Evolutionary conservation across 2,888 invertebrate genomes (phyloP), one percentile per base, ranked within the genome.

Genomic region (Lepidochrysops patricia): DNA sequence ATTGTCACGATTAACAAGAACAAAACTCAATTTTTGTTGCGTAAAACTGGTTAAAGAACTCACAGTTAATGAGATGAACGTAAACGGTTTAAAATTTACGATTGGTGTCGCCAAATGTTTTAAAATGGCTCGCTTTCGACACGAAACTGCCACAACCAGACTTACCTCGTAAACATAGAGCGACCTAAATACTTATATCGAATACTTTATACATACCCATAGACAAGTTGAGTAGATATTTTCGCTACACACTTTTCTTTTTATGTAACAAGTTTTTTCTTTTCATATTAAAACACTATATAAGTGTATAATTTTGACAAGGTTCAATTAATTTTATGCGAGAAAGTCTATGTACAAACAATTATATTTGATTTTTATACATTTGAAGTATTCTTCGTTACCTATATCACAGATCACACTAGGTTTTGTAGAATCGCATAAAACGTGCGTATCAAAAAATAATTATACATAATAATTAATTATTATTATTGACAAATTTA

Each of bases 41-140:
- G 69, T 67, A 62, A 60, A 61, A 64, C 15, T 52, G 32, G 32
- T 32, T 29, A 54, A 32, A 25, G 70, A 82, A 70, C 84, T 82
- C 75, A 77, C 72, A 64, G 70, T 76, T 82, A 82, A 82, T 77
- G 81, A 78, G 76, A 68, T 72, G 72, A 74, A 72, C 75, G 75
- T 72, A 76, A 74, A 74, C 74, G 73, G 74, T 75, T 70, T 62
- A 63, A 68, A 67, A 79, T 84, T 84, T 82, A 83, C 74, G 83
- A 79, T 73, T 70, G 67, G 72, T 73, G 75, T 82, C 79, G 82
- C 81, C 79, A 79, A 84, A 84, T 76, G 77, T 78, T 74, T 52
- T 52, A 78, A 78, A 79, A 74, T 75, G 69, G 70, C 71, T 69
- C 70, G 32, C 69, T 83, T 82, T 78, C 80, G 83, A 73, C 81